Evolutionary conservation across 2,888 invertebrate species (phyloP), one percentile per base, ranked within the genome.

Genomic region (Trichogramma dendrolimi): DNA sequence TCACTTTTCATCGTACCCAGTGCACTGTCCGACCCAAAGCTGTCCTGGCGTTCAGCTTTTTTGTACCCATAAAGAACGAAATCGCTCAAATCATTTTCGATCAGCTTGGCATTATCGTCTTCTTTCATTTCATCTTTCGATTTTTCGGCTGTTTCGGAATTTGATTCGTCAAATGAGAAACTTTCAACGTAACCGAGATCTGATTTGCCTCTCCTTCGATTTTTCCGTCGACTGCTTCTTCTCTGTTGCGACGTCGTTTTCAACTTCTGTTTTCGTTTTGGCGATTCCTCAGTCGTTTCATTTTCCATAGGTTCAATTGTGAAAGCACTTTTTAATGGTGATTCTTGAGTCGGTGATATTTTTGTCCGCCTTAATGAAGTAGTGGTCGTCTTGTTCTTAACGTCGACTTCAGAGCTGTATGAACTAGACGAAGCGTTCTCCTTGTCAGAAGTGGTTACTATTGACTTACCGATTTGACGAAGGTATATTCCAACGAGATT

Each of bases 1-100:
- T 78, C 78, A 61, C 78, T 79, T 53, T 73, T 76, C 79, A 79
- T 79, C 0, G 78, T 79, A 11, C 79, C 79, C 2, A 79, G 74
- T 1, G 79, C 78, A 49, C 78, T 79, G 55, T 79, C 79, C 1
- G 75, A 71, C 39, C 75, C 74, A 42, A 79, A 79, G 59, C 78
- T 78, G 52, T 78, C 76, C 51, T 77, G 75, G 11, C 78, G 72
- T 55, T 73, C 71, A 10, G 77, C 60, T 11, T 63, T 67, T 51
- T 75, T 73, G 50, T 73, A 75, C 1, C 62, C 62, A 50, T 65
- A 61, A 41, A 67, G 50, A 56, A 62, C 64, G 10, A 73, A 66
- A 10, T 72, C 69, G 40, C 62, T 60, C 6, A 72, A 57, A 11
- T 63, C 64, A 39, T 63, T 66, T 42, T 60, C 53, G n/a, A 58